These are phyloP conservation scores for Willisornis vidua DNA, from an alignment of 2,113 vertebrate species.

Conservation along the genomic window DNA sequence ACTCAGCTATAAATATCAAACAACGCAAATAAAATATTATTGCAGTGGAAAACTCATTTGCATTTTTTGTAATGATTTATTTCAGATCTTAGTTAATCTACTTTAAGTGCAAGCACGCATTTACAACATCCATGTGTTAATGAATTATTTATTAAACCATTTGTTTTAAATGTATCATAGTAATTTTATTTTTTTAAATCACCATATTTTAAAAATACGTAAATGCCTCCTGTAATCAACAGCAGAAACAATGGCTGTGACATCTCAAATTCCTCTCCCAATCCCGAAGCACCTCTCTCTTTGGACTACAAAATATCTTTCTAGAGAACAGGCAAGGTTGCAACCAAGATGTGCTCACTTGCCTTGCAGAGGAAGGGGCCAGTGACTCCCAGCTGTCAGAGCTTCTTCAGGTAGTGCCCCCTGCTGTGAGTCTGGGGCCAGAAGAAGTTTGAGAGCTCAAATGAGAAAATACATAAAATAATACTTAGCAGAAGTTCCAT, in stretches of 20 bases:
- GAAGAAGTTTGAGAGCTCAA: background rate
- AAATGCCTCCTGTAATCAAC: background rate
- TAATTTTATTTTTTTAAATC: background rate
- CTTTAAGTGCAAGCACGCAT: background rate
- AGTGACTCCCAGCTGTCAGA: background rate
- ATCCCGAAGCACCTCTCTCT: background rate
- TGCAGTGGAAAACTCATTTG: background rate
- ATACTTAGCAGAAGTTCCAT: background rate
- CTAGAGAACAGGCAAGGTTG: background rate
- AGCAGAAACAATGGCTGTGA: background rate
- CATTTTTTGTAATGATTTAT: background rate
- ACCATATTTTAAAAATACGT: background rate
- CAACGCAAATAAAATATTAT: background rate
- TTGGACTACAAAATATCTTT: background rate
- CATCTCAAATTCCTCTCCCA: background rate
- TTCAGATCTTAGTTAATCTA: background rate
- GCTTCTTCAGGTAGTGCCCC: background rate
- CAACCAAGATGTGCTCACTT: background rate
- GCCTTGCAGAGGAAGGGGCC: background rate
- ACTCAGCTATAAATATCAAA: background rate
- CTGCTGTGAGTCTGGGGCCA: rapidly evolving
- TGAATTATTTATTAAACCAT: background rate
- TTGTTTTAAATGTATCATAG: background rate
- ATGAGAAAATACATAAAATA: background rate
- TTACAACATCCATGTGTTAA: background rate